Conservation (phyloP, 2,113 vertebrate species). For the Proteles cristata region DNA sequence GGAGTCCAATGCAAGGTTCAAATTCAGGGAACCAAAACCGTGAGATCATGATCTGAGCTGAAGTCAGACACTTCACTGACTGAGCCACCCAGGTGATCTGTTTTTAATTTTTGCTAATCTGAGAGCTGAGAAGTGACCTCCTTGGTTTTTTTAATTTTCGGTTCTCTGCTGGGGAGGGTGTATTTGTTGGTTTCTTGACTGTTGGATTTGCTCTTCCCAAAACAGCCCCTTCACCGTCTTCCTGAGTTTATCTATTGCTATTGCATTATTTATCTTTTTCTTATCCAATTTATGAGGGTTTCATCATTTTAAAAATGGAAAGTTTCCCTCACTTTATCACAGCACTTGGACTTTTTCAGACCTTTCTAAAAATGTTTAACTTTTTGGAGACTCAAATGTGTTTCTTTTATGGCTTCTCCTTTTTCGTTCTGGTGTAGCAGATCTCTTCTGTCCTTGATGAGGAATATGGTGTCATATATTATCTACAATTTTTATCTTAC, state of each 20-base stretch:
- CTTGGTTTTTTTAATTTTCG: constrained; percentile 47
- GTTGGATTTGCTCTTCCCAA: background rate
- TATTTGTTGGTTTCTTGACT: background rate
- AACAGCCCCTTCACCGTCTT: background rate
- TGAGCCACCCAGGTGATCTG: background rate
- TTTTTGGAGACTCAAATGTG: background rate
- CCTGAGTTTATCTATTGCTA: background rate
- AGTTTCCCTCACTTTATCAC: background rate
- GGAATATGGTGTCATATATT: background rate
- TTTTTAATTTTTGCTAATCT: constrained; percentile 51
- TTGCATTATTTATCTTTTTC: background rate
- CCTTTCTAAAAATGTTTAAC: background rate
- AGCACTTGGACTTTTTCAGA: background rate
- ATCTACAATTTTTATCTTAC: background rate
- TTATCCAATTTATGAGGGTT: constrained; percentile 7
- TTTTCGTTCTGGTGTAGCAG: background rate
- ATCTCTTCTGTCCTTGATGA: background rate
- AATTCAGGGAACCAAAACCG: too few species aligned
- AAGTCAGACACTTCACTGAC: too few species aligned
- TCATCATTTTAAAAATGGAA: constrained; percentile 4
- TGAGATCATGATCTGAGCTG: too few species aligned
- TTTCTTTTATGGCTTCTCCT: background rate
- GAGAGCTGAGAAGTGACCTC: constrained; percentile 50
- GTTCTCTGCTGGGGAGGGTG: constrained; percentile 18
- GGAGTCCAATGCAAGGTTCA: too few species aligned